Percentiles rank a stretch among this genome's conserved stretches.
These are phyloP conservation scores for Spinus olivaceus DNA, from an alignment of 2,797 vertebrate genomes.

Conservation along the genomic window DNA sequence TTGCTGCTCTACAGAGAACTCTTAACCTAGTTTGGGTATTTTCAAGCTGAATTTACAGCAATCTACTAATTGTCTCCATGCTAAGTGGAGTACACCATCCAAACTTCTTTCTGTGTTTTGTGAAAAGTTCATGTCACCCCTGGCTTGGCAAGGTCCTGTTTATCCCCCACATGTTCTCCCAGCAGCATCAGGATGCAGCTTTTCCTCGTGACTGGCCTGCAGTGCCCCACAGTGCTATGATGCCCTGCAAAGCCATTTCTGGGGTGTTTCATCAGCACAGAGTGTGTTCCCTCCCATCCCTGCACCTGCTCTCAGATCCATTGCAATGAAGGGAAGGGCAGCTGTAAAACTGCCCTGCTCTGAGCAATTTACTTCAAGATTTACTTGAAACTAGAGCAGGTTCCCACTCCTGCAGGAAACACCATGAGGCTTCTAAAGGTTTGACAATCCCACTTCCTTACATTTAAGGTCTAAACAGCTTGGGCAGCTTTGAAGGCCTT, in stretches of 20 bases:
- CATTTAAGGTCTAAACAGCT: not conserved
- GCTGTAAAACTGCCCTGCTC: not conserved
- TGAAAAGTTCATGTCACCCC: not conserved
- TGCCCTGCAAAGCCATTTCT: not conserved
- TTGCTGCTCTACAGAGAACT: not conserved
- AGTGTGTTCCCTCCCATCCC: not conserved
- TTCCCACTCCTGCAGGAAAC: not conserved
- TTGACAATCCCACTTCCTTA: not conserved
- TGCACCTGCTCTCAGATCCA: not conserved
- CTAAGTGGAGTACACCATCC: too few relatives aligned
- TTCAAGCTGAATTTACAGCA: not conserved
- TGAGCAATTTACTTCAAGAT: not conserved
- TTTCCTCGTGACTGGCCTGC: not conserved
- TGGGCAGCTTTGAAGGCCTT: not conserved
- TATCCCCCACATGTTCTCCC: fast-evolving
- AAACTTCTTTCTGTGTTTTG: not conserved
- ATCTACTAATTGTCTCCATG: not conserved
- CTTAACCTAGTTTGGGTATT: not conserved
- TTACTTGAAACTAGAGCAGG: not conserved
- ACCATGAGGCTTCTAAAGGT: not conserved
- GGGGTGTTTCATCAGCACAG: not conserved
- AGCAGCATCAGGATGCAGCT: not conserved
- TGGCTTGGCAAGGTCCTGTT: not conserved
- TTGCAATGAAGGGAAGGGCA: not conserved
- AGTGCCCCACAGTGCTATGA: not conserved